Percentiles rank a stretch among this genome's conserved stretches.
Conservation (phyloP, 2,113 vertebrate genomes). For the Crotalus viridis region DNA sequence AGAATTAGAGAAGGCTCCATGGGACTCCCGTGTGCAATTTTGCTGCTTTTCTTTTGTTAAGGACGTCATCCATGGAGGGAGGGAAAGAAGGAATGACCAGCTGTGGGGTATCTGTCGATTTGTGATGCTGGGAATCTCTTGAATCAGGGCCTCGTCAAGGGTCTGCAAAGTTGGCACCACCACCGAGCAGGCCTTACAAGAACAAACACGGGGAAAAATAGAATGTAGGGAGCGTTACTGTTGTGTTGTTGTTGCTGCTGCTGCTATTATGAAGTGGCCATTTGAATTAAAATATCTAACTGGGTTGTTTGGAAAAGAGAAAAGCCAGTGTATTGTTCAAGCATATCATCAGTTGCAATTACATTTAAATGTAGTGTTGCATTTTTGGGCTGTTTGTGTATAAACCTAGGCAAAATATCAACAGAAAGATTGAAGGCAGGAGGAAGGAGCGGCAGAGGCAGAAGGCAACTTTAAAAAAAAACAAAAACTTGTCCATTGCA, state of each 20-base stretch:
- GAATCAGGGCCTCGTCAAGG: background rate
- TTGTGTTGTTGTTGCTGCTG: too few species aligned
- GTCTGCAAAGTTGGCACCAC: background rate
- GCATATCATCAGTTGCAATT: slow-evolving; percentile 36
- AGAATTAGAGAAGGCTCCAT: too few species aligned
- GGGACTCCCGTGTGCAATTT: too few species aligned
- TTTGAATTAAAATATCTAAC: slow-evolving; percentile 65
- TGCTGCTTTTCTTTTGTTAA: too few species aligned
- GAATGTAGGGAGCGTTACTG: background rate
- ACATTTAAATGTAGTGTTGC: background rate
- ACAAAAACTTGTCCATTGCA: slow-evolving; percentile 69
- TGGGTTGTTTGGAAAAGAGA: slow-evolving; percentile 41
- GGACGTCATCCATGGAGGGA: too few species aligned
- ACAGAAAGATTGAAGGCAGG: background rate
- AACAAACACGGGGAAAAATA: too few species aligned
- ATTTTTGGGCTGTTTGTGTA: background rate
- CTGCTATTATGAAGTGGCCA: slow-evolving; percentile 38
- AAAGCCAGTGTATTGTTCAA: slow-evolving; percentile 38
- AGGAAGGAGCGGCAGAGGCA: too few species aligned
- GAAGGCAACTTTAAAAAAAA: background rate
- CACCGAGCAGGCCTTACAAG: background rate
- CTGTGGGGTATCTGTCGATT: too few species aligned
- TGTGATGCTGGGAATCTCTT: background rate
- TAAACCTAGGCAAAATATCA: slow-evolving; percentile 13
- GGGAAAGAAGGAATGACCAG: too few species aligned